Evolutionary conservation across 2,113 vertebrate species (phyloP).

Genomic region (Prunella himalayana): DNA sequence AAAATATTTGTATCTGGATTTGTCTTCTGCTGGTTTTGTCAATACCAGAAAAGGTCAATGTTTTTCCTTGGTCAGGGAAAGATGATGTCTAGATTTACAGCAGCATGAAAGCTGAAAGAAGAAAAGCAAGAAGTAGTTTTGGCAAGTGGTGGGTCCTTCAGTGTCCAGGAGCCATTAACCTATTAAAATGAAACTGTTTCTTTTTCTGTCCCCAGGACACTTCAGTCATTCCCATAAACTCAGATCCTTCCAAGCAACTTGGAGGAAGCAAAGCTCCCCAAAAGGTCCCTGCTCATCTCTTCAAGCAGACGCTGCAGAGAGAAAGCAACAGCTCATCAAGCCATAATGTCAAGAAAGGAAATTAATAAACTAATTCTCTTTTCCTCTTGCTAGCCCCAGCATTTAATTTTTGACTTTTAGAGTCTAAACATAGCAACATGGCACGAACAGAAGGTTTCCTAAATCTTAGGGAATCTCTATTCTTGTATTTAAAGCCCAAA

Average conservation of each 20-base stretch:
- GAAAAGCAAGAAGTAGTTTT: slow-evolving; percentile 25
- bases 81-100: slow-evolving; percentile 3
- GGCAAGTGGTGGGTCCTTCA: slow-evolving; percentile 1
- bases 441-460: neutral
- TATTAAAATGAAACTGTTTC: slow-evolving; percentile 14
- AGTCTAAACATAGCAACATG: neutral
- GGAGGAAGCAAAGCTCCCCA: neutral
- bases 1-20: slow-evolving; percentile 65
- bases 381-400: neutral
- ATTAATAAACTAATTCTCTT: neutral
- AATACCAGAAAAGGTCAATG: slow-evolving; percentile 49
- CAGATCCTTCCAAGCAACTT: neutral
- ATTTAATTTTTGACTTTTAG: neutral
- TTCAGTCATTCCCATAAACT: neutral
- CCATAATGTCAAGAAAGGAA: neutral
- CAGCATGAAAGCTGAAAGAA: slow-evolving; percentile 2
- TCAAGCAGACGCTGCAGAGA: neutral
- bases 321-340: neutral
- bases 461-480: neutral
- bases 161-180: slow-evolving; percentile 35
- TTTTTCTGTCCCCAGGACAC: slow-evolving; percentile 37
- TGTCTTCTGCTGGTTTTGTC: slow-evolving; percentile 57
- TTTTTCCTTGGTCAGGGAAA: slow-evolving; percentile 25
- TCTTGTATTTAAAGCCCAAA: neutral
- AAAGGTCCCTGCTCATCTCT: neutral